Evolutionary conservation across 2,113 vertebrate species (phyloP).

Genomic region (Chaetura pelagica): DNA sequence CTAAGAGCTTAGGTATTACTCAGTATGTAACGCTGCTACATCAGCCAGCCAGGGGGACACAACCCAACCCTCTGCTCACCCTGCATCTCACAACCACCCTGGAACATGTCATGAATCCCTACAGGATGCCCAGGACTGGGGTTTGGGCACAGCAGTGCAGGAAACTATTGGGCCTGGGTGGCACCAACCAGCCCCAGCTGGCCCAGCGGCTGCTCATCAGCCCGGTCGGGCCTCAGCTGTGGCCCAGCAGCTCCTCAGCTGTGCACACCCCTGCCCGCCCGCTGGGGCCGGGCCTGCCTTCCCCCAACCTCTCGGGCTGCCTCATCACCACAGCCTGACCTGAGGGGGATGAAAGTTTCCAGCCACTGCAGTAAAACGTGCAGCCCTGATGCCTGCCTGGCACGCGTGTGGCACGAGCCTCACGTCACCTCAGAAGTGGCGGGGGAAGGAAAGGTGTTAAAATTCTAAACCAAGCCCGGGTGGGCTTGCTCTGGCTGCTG

Average conservation of each 20-base stretch:
- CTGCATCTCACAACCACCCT: accelerated
- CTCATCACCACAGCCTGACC: accelerated
- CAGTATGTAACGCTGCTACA: accelerated
- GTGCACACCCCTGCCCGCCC: accelerated
- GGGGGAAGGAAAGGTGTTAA: not conserved
- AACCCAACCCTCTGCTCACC: accelerated
- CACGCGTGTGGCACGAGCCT: accelerated
- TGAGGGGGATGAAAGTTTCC: too few relatives aligned
- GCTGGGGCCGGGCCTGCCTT: too few relatives aligned
- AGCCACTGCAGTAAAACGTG: too few relatives aligned
- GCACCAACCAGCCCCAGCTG: too few relatives aligned
- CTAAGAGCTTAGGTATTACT: accelerated
- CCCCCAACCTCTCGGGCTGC: accelerated
- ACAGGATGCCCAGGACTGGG: accelerated
- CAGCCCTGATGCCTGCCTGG: too few relatives aligned
- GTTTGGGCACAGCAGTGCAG: too few relatives aligned
- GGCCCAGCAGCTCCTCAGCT: too few relatives aligned
- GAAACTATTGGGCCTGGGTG: not conserved
- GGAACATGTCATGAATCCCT: accelerated
- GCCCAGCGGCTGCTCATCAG: accelerated
- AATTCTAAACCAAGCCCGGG: not conserved
- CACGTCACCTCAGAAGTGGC: not conserved
- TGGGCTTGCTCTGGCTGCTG: accelerated
- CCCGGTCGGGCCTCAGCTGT: too few relatives aligned
- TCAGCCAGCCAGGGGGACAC: accelerated